Evolutionary conservation across 2,888 invertebrate species (phyloP).

Genomic region (Kryphioiulus occultus): DNA sequence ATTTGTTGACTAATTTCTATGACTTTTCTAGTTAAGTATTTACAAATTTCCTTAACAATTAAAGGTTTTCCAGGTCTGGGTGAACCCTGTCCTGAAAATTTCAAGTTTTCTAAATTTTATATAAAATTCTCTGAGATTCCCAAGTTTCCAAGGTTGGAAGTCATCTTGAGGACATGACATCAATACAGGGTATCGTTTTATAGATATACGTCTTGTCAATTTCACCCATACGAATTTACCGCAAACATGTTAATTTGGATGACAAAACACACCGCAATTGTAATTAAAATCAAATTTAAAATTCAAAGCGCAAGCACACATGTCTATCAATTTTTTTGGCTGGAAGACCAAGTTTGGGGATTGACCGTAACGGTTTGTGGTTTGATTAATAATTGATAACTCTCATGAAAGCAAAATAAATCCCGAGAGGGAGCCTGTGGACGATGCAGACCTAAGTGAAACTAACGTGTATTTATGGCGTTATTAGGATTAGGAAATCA

Average conservation of each 20-base stretch:
- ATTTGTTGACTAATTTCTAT: too few relatives aligned
- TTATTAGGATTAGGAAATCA: constrained; percentile 12
- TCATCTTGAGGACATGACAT: too few relatives aligned
- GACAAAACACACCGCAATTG: background rate
- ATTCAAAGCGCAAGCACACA: background rate
- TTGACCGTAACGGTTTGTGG: constrained; percentile 1
- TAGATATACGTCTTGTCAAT: background rate
- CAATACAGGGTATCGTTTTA: background rate
- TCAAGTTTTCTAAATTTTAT: too few relatives aligned
- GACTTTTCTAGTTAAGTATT: too few relatives aligned
- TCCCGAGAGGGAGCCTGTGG: background rate
- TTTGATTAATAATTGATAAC: constrained; percentile 20
- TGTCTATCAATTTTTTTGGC: background rate
- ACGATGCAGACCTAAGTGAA: background rate
- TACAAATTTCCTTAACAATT: too few relatives aligned
- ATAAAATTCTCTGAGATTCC: too few relatives aligned
- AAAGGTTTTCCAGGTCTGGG: too few relatives aligned
- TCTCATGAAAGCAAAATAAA: background rate
- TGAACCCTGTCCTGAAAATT: too few relatives aligned
- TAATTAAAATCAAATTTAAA: constrained; percentile 10
- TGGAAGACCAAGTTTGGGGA: background rate
- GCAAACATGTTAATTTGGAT: background rate
- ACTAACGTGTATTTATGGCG: background rate
- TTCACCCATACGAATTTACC: background rate
- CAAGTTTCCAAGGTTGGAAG: too few relatives aligned